Evolutionary conservation across 2,113 vertebrate genomes (phyloP).

Genomic region (Lamprologus tigripictilis): DNA sequence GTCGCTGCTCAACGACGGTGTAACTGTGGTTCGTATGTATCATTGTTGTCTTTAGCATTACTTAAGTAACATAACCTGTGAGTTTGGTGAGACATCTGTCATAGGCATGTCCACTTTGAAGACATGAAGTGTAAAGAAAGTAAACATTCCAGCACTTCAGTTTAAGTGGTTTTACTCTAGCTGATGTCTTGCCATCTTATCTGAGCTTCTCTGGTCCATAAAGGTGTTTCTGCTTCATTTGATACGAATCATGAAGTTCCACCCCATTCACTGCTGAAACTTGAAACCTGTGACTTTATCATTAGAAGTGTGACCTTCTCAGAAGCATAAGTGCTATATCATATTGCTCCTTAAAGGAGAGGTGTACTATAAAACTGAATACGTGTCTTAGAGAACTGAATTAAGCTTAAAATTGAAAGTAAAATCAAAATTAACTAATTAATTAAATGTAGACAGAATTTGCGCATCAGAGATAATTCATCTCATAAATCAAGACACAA

Average conservation of each 20-base stretch:
- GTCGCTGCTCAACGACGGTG: conserved; percentile 93
- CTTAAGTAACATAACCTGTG: neutral
- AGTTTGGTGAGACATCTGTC: neutral
- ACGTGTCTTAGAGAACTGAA: neutral
- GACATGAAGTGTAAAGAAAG: neutral
- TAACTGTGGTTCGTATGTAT: conserved; percentile 83
- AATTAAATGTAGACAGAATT: neutral
- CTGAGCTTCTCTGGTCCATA: neutral
- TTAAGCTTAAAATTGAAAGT: neutral
- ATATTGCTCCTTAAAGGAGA: neutral
- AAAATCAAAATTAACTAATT: neutral
- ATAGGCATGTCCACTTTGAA: neutral
- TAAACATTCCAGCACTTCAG: neutral
- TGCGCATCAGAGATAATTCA: neutral
- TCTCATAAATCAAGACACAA: neutral
- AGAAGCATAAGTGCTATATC: neutral
- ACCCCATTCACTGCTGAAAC: neutral
- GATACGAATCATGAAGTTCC: neutral
- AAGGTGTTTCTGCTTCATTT: neutral
- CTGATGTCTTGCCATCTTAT: neutral
- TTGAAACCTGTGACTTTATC: neutral
- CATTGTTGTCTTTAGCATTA: neutral
- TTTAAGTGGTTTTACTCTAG: neutral
- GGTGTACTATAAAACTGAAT: neutral
- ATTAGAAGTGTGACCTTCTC: neutral